phyloP scores from a whole-genome alignment of 2,888 invertebrate species.

The Drosophila demipolita region DNA sequence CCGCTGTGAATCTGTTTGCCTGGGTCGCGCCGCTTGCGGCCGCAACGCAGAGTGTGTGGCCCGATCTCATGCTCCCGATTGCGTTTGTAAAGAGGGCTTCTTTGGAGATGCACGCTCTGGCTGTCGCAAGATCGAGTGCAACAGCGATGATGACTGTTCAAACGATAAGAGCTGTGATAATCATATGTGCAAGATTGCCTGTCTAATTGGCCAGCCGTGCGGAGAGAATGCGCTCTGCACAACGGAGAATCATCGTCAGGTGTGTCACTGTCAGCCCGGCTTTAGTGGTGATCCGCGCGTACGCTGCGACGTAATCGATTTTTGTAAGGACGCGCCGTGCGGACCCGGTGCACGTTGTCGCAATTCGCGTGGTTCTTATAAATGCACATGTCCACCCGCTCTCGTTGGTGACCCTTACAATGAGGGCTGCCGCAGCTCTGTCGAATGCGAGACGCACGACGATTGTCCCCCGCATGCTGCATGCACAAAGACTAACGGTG shows the following conservation, averaged over 20 bases:
- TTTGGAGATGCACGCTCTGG: constrained; percentile 93
- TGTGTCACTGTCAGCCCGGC: constrained; percentile 94
- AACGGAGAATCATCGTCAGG: constrained; percentile 92
- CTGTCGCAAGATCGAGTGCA: constrained; percentile 93
- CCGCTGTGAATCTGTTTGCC: constrained; percentile 91
- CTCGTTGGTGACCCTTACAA: constrained; percentile 94
- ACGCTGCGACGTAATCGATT: constrained; percentile 91
- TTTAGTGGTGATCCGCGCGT: constrained; percentile 91
- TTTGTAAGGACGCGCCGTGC: constrained; percentile 92
- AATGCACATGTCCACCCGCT: constrained; percentile 91
- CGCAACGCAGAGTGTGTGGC: constrained; percentile 93
- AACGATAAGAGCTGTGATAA: constrained; percentile 93
- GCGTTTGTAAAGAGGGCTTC: constrained; percentile 92
- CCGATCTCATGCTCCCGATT: constrained; percentile 90
- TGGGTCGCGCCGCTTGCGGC: constrained; percentile 90
- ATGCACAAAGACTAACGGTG: constrained; percentile 90
- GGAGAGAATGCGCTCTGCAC: constrained; percentile 94
- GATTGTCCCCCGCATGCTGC: constrained; percentile 93
- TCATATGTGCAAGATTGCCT: constrained; percentile 94
- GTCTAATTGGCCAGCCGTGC: constrained; percentile 92
- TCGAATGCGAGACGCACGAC: constrained; percentile 91
- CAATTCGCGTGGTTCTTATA: constrained; percentile 92
- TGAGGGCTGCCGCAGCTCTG: constrained; percentile 92
- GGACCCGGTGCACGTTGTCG: constrained; percentile 92
- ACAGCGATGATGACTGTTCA: constrained; percentile 89